phyloP scores from a whole-genome alignment of 1,140 invertebrate species.

The Bombus soroeensis region DNA sequence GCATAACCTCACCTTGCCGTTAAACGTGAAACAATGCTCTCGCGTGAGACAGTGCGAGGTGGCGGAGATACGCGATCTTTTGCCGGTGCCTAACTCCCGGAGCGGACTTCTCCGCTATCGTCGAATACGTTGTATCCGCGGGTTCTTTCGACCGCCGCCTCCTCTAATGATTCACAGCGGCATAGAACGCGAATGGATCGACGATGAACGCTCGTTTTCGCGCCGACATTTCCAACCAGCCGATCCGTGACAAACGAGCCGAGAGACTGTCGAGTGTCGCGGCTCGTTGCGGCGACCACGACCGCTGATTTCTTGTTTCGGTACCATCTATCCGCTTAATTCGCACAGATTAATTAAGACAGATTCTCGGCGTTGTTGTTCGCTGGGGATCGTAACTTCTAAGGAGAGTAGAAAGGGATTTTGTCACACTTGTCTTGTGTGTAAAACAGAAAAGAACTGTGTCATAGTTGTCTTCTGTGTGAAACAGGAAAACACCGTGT shows the following conservation, averaged over 20 bases:
- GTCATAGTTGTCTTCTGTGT: not conserved
- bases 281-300: not conserved
- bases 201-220: not conserved
- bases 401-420: not conserved
- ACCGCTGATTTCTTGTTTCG: slow-evolving; percentile 12
- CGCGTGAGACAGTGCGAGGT: slow-evolving; percentile 73
- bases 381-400: not conserved
- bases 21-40: slow-evolving; percentile 77
- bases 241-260: slow-evolving; percentile 31
- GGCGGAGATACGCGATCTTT: slow-evolving; percentile 68
- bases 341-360: slow-evolving; percentile 6
- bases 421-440: not conserved
- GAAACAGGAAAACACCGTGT: not conserved
- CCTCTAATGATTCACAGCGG: slow-evolving; percentile 54
- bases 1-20: slow-evolving; percentile 78
- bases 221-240: slow-evolving; percentile 4
- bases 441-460: not conserved
- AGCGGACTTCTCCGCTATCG: slow-evolving; percentile 24
- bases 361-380: not conserved
- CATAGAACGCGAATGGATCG: slow-evolving; percentile 28
- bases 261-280: not conserved
- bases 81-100: slow-evolving; percentile 54
- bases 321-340: not conserved
- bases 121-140: slow-evolving; percentile 47
- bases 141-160: slow-evolving; percentile 46